Evolutionary conservation across 2,113 vertebrate species (phyloP).

Genomic region (Microtus montanus): DNA sequence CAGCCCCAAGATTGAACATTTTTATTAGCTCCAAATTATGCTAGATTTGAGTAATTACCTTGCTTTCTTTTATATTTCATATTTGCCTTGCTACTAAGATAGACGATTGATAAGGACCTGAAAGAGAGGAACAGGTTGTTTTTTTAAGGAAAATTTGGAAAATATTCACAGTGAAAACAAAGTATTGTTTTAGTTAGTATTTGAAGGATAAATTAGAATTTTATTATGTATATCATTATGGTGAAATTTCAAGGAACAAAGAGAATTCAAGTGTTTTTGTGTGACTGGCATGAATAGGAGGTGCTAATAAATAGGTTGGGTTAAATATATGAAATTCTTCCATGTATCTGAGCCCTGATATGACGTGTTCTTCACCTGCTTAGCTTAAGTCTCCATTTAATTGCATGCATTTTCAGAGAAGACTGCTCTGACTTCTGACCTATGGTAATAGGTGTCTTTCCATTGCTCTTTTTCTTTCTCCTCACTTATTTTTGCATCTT

Average conservation of each 20-base stretch:
- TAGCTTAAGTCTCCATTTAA: not conserved
- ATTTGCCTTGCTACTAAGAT: not conserved
- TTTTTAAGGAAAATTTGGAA: not conserved
- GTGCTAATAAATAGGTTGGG: not conserved
- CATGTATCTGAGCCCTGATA: not conserved
- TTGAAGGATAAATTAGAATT: slow-evolving; percentile 38
- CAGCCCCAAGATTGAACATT: not conserved
- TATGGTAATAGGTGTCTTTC: not conserved
- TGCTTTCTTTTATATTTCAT: not conserved
- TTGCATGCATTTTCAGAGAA: not conserved
- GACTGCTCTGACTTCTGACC: not conserved
- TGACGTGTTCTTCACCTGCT: not conserved
- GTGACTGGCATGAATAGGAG: not conserved
- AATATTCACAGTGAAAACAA: not conserved
- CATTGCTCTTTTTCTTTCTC: not conserved
- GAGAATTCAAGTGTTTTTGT: not conserved
- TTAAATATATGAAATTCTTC: not conserved
- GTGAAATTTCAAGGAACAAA: not conserved
- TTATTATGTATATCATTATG: not conserved
- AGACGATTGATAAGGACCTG: not conserved
- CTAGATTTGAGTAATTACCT: not conserved
- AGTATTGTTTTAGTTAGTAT: not conserved
- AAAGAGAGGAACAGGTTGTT: not conserved
- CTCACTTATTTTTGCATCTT: slow-evolving; percentile 4
- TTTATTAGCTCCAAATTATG: not conserved